These are phyloP conservation scores for Charanyca ferruginea DNA, from an alignment of 2,888 invertebrate species.

Conservation along the genomic window DNA sequence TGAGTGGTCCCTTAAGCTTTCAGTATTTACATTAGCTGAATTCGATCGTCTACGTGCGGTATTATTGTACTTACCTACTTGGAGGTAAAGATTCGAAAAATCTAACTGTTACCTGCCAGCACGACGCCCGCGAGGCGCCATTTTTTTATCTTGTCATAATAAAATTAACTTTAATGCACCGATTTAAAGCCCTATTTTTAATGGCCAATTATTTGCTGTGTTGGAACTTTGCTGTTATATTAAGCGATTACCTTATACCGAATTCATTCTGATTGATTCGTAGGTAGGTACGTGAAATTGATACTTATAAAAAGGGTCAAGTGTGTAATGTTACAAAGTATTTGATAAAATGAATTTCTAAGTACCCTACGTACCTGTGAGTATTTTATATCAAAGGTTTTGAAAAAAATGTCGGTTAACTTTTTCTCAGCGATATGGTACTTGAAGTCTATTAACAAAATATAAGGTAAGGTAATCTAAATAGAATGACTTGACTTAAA, in stretches of 20 bases:
- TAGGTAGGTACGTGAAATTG: constrained; percentile 43
- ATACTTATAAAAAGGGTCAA: constrained; percentile 37
- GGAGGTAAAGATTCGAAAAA: constrained; percentile 28
- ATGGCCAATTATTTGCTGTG: too few species aligned
- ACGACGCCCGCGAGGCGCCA: too few species aligned
- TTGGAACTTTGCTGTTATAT: too few species aligned
- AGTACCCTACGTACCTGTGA: not conserved
- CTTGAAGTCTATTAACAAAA: too few species aligned
- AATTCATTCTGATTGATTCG: constrained; percentile 60
- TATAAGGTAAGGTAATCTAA: too few species aligned
- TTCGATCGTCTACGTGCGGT: constrained; percentile 45
- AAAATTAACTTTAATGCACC: too few species aligned
- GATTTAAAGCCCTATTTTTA: too few species aligned
- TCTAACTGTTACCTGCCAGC: too few species aligned
- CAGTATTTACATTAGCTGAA: constrained; percentile 68
- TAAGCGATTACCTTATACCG: constrained; percentile 21
- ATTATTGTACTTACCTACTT: constrained; percentile 55
- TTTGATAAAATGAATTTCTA: constrained; percentile 7
- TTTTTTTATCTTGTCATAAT: too few species aligned
- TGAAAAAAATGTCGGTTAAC: not conserved
- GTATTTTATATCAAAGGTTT: not conserved
- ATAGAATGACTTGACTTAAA: too few species aligned
- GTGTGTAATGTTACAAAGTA: constrained; percentile 6
- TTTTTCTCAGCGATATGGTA: too few species aligned
- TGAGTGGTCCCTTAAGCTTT: constrained; percentile 52